Conservation (phyloP, 2,888 invertebrate species). For the Tuberolachnus salignus region DNA sequence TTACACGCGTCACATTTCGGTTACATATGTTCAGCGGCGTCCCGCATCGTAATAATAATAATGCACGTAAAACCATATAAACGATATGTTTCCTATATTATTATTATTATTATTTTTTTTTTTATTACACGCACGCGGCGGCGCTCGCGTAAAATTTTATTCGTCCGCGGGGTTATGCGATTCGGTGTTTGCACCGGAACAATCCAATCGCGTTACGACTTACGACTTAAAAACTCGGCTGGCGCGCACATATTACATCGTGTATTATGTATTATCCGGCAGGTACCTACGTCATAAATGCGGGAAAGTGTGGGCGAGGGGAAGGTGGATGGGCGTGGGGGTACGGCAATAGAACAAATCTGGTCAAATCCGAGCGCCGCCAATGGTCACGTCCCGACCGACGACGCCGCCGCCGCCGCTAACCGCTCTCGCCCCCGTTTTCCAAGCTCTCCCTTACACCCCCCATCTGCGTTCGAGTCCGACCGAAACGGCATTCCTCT, state of each 20-base stretch:
- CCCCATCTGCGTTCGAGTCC: too few relatives aligned
- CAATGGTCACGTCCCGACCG: constrained; percentile 34
- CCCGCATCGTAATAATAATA: too few relatives aligned
- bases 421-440: not conserved
- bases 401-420: not conserved
- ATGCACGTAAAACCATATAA: too few relatives aligned
- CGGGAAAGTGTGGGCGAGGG: not conserved
- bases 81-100: too few relatives aligned
- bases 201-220: not conserved
- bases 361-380: constrained; percentile 46
- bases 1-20: too few relatives aligned
- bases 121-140: not conserved
- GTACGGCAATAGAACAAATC: constrained; percentile 38
- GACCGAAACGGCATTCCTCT: not conserved
- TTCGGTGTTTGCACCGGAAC: not conserved
- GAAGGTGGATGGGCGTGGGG: not conserved
- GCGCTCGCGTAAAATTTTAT: constrained; percentile 5
- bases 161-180: not conserved
- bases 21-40: too few relatives aligned
- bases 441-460: too few relatives aligned
- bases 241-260: not conserved
- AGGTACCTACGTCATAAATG: not conserved
- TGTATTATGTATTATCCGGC: constrained; percentile 20
- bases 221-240: too few relatives aligned
- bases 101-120: too few relatives aligned